Base-by-base conservation (phyloP, 2,888 invertebrate species). In the Drosophila atripex region DNA sequence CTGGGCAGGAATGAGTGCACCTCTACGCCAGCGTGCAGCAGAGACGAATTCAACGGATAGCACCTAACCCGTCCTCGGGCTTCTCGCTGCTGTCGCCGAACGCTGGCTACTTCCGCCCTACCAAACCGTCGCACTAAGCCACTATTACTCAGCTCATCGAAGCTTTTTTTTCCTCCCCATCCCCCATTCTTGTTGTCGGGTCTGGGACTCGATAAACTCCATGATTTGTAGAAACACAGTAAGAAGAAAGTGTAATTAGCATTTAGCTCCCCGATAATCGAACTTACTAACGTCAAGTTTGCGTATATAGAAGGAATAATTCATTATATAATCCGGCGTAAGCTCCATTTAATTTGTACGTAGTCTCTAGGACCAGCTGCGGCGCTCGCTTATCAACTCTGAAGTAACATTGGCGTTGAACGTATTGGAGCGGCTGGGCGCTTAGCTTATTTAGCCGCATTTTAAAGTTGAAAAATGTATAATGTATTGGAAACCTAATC, bases 1-100 rank as follows among this genome's bases (percentile, higher is more conserved):
- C 75, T 73, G 84, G 82, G 87, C 85, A 80, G 57, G 84, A 85
- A 85, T 85, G 84, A 85, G 84, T 85, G 84, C 66, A 69, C 43
- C 69, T 47, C 12, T 84, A 78, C 63, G 87, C 85, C 76, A 77
- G 73, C 71, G 47, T 53, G 56, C 76, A 70, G 38, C 73, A 58
- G 30, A 57, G 61, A 53, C 74, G 64, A 39, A 54, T 65, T n/a
- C 70, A 32, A 32, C 9, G 73, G 25, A 43, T 46, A 25, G 16
- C 52, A 32, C 55, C 56, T 12, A 38, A 60, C 32, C 52, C 65
- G 9, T 58, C 66, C 54, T 28, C 71, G 43, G 61, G 78, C 35
- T 84, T 78, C 14, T 56, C 76, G 9, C 21, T 88, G 80, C 64
- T 88, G 74, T 69, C 78, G 61, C 63, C 74, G 18, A 84, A 86